A percentile compares a stretch with the other conserved stretches of the same genome.
Conservation (phyloP, 1,140 invertebrate species). For the Centruroides vittatus region DNA sequence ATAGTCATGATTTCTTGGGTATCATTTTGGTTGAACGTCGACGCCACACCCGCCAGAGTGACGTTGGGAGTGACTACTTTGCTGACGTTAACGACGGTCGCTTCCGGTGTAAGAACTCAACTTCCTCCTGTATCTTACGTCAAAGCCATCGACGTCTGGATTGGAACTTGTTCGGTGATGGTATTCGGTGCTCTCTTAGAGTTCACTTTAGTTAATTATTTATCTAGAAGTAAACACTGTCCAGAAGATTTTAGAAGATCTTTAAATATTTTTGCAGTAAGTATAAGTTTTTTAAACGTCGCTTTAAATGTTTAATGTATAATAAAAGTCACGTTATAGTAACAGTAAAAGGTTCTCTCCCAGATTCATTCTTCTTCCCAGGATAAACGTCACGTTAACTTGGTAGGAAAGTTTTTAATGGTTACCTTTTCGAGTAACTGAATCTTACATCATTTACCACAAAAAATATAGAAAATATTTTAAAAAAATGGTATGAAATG, state of each 20-base stretch:
- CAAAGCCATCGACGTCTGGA: conserved; percentile 29
- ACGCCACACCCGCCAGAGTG: conserved; percentile 54
- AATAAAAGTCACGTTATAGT: no score
- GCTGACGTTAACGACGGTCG: conserved; percentile 24
- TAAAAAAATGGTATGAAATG: no score
- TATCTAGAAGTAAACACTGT: conserved; percentile 13
- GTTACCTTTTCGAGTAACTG: no score
- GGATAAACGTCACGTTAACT: no score
- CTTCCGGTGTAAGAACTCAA: conserved; percentile 22
- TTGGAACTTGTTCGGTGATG: conserved; percentile 26
- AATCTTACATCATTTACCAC: no score
- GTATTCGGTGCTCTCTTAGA: conserved; percentile 28
- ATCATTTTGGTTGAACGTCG: conserved; percentile 75
- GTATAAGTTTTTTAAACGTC: background rate
- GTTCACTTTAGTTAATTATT: conserved; percentile 28
- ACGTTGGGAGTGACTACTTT: conserved; percentile 28
- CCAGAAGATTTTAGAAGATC: conserved; percentile 5
- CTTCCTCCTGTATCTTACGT: conserved; percentile 27
- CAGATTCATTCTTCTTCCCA: no score
- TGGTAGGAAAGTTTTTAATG: no score
- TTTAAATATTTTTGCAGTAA: conserved; percentile 1
- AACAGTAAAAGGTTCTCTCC: no score
- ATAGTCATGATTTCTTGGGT: conserved; percentile 81
- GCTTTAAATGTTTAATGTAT: no score
- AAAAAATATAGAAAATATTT: no score